Conservation (phyloP, 1,140 invertebrate genomes). For the Drosophila ironensis region DNA sequence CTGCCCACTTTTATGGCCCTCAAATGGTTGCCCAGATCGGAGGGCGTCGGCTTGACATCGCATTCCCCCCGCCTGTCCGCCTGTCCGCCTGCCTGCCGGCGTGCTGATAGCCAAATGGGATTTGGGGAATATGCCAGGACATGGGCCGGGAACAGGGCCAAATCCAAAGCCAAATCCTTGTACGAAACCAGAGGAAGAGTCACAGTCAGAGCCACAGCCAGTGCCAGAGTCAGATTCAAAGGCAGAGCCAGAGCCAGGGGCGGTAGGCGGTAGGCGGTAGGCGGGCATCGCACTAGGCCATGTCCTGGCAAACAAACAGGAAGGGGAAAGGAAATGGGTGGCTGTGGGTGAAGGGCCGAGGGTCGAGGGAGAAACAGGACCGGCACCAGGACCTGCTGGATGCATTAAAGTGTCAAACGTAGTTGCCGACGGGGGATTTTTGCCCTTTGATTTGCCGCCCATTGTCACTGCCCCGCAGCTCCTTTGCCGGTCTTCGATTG, state of each 20-base stretch:
- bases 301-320: neutral
- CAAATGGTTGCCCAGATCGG: conserved; percentile 36
- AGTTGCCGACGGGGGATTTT: conserved; percentile 39
- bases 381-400: too few relatives aligned
- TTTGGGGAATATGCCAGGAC: conserved; percentile 60
- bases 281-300: neutral
- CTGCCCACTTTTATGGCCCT: conserved; percentile 62
- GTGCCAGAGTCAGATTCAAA: too few relatives aligned
- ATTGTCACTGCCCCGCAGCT: conserved; percentile 10
- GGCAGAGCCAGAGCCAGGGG: neutral
- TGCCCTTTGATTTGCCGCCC: conserved; percentile 57
- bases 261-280: neutral
- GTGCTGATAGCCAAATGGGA: conserved; percentile 74
- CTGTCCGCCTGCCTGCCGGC: conserved; percentile 3
- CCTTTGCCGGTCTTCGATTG: conserved; percentile 15
- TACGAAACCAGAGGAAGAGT: too few relatives aligned
- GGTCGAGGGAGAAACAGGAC: neutral
- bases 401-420: conserved; percentile 69
- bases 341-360: neutral
- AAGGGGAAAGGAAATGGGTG: neutral
- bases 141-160: conserved; percentile 8
- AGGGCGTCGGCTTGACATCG: conserved; percentile 36
- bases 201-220: too few relatives aligned
- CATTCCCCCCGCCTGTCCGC: neutral
- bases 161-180: neutral